Evolutionary conservation across 2,888 invertebrate genomes (phyloP).

Genomic region (Chalcis sispes): DNA sequence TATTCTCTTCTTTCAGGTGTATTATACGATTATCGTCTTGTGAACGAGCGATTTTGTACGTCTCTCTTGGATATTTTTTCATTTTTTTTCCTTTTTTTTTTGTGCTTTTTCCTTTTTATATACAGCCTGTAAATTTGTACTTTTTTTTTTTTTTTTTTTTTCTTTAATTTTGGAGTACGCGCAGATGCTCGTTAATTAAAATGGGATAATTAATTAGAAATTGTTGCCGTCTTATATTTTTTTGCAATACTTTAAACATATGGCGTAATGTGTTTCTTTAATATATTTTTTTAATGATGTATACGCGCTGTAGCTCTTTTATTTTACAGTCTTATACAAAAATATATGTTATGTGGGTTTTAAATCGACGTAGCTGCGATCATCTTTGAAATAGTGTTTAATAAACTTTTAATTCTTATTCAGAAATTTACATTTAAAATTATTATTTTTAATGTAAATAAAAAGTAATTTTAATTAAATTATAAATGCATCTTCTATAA

Average conservation of each 20-base stretch:
- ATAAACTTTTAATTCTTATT: neutral
- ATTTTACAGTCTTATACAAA: too few relatives aligned
- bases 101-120: neutral
- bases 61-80: neutral
- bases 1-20: slow-evolving; percentile 16
- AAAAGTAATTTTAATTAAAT: too few relatives aligned
- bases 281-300: too few relatives aligned
- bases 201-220: neutral
- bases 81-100: neutral
- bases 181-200: slow-evolving; percentile 20
- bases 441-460: too few relatives aligned
- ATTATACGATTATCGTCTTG: slow-evolving; percentile 38
- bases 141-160: neutral
- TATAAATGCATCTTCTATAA: too few relatives aligned
- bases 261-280: too few relatives aligned
- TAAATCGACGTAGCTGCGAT: too few relatives aligned
- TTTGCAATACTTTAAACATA: too few relatives aligned
- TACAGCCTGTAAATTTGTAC: slow-evolving; percentile 6
- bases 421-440: too few relatives aligned
- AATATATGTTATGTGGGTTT: neutral
- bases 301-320: too few relatives aligned
- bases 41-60: neutral
- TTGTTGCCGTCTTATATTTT: neutral
- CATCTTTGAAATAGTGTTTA: too few relatives aligned
- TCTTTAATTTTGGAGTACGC: too few relatives aligned